phyloP scores from a whole-genome alignment of 2,113 vertebrate species.

The Psittacula cyanocephala region DNA sequence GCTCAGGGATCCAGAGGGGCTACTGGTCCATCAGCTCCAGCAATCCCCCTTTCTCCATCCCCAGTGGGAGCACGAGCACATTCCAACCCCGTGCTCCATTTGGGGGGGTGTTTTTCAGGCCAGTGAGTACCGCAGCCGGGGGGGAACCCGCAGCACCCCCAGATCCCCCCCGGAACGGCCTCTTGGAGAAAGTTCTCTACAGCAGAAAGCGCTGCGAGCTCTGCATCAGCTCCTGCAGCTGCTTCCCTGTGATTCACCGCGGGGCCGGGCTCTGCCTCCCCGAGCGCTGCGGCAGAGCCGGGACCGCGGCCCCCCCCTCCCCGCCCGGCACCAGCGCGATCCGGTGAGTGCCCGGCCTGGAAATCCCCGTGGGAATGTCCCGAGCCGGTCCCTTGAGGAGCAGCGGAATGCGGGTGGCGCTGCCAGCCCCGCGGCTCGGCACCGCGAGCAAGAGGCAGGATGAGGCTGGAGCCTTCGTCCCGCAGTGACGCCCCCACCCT shows the following conservation, averaged over 20 bases:
- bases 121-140: background rate
- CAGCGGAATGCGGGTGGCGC: background rate
- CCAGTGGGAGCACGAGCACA: fast-evolving
- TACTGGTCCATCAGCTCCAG: fast-evolving
- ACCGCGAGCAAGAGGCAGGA: background rate
- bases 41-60: background rate
- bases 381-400: background rate
- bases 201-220: background rate
- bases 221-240: constrained; percentile 15
- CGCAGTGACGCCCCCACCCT: background rate
- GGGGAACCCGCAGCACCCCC: background rate
- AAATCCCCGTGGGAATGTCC: constrained; percentile 63
- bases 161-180: fast-evolving
- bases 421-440: background rate
- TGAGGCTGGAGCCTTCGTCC: background rate
- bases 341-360: constrained; percentile 29
- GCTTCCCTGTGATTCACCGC: background rate
- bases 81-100: background rate
- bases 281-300: background rate
- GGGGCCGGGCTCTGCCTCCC: background rate
- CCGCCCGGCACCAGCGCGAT: background rate
- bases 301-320: background rate
- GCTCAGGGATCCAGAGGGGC: background rate
- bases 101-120: background rate
- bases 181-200: constrained; percentile 31